Evolutionary conservation across 2,888 invertebrate genomes (phyloP).

Genomic region (Pandemis cinnamomeana): DNA sequence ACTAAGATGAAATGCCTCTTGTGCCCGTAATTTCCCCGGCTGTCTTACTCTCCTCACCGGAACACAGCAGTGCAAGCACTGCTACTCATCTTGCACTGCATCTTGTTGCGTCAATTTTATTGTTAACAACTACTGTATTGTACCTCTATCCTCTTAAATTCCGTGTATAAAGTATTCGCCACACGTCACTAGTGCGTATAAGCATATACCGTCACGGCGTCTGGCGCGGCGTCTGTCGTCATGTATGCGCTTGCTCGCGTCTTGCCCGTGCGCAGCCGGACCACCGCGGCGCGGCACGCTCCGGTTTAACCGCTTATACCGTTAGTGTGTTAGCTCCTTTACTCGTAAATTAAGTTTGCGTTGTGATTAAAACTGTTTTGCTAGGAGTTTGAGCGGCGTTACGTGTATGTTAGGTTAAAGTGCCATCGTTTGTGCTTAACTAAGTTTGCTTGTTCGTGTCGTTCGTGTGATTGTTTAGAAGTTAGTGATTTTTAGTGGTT

Average conservation of each 20-base stretch:
- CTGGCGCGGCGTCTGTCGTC: conserved; percentile 33
- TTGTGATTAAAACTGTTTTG: conserved; percentile 36
- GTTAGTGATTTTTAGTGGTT: not conserved
- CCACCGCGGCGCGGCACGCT: conserved; percentile 41
- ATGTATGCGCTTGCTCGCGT: conserved; percentile 51
- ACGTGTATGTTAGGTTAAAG: not conserved
- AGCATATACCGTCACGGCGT: conserved; percentile 50
- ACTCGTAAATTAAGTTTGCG: conserved; percentile 23
- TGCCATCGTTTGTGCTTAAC: not conserved
- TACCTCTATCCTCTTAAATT: conserved; percentile 9
- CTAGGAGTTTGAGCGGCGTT: not conserved
- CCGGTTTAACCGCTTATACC: conserved; percentile 35
- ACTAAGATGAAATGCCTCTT: no score
- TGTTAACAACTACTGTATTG: no score
- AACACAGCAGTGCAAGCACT: no score
- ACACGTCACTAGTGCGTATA: conserved; percentile 53
- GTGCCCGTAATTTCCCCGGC: no score
- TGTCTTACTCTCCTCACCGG: no score
- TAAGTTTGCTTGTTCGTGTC: not conserved
- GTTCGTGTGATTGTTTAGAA: not conserved
- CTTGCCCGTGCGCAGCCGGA: conserved; percentile 17
- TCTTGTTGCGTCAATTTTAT: no score
- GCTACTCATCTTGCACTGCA: no score
- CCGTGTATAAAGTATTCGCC: conserved; percentile 50
- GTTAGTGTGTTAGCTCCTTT: conserved; percentile 39